Conservation (phyloP, 2,113 vertebrate species). For the Xerus inauris region DNA sequence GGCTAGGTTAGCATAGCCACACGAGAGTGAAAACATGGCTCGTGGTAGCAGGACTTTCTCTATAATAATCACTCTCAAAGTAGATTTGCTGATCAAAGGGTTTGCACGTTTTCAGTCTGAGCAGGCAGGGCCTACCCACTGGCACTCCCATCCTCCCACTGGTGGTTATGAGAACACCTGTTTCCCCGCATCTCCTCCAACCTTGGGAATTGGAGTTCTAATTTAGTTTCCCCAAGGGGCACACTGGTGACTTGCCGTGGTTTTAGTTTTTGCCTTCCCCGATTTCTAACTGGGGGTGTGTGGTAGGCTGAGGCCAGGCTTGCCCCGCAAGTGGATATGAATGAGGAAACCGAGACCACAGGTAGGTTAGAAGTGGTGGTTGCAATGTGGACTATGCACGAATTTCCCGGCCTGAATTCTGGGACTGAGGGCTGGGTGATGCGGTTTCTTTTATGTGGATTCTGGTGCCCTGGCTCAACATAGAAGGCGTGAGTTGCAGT, state of each 20-base stretch:
- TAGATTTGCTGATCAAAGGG: background rate
- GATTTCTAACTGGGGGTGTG: background rate
- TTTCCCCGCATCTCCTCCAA: background rate
- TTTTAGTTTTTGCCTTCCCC: background rate
- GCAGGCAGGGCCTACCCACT: background rate
- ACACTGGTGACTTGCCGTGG: background rate
- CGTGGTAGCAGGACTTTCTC: background rate
- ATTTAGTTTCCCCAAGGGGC: background rate
- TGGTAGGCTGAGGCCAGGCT: background rate
- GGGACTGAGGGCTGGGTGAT: background rate
- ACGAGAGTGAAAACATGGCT: background rate
- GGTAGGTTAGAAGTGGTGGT: background rate
- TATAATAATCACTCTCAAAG: background rate
- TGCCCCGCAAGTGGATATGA: fast-evolving
- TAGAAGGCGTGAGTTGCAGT: background rate
- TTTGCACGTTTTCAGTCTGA: background rate
- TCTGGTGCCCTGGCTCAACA: background rate
- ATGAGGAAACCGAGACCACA: background rate
- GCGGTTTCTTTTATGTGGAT: background rate
- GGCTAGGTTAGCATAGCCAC: background rate
- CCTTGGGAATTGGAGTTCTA: background rate
- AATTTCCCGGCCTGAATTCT: background rate
- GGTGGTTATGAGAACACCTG: background rate
- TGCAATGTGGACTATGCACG: background rate
- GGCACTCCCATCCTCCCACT: background rate